phyloP scores from a whole-genome alignment of 2,888 invertebrate species.

The Scrobipalpa atriplicella region DNA sequence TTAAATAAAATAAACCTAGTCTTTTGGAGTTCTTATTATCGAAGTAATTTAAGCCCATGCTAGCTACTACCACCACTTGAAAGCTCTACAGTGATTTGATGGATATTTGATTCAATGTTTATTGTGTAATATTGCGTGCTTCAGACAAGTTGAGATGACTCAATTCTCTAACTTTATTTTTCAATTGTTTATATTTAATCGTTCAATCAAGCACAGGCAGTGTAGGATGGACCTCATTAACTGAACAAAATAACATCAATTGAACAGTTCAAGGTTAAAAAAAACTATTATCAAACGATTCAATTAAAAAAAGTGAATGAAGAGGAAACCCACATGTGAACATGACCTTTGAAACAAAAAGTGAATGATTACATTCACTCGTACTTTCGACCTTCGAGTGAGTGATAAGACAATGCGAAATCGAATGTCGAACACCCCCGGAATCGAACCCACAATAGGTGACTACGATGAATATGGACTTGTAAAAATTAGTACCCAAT shows the following conservation, averaged over 20 bases:
- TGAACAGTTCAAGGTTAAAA: slow-evolving; percentile 26
- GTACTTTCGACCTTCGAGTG: slow-evolving; percentile 48
- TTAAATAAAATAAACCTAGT: too few relatives aligned
- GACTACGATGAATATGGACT: slow-evolving; percentile 3
- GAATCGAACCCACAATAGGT: slow-evolving; percentile 48
- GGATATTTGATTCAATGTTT: too few relatives aligned
- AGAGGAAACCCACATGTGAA: slow-evolving; percentile 36
- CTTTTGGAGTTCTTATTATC: too few relatives aligned
- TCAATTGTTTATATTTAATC: slow-evolving; percentile 12
- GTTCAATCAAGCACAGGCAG: slow-evolving; percentile 21
- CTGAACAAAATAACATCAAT: slow-evolving; percentile 20
- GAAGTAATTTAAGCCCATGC: too few relatives aligned
- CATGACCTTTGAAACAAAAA: slow-evolving; percentile 50
- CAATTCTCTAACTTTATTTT: neutral
- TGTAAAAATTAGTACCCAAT: neutral
- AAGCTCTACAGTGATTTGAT: too few relatives aligned
- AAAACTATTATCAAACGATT: slow-evolving; percentile 32
- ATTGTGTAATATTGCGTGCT: neutral
- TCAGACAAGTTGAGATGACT: neutral
- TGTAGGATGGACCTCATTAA: slow-evolving; percentile 26
- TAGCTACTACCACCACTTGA: too few relatives aligned
- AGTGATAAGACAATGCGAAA: slow-evolving; percentile 51
- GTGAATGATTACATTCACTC: slow-evolving; percentile 43
- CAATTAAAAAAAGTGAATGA: slow-evolving; percentile 30
- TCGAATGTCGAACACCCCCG: slow-evolving; percentile 46